A percentile compares a stretch with the other conserved stretches of the same genome.
phyloP scores from a whole-genome alignment of 2,797 vertebrate genomes.

The Paramormyrops hopkinsi region DNA sequence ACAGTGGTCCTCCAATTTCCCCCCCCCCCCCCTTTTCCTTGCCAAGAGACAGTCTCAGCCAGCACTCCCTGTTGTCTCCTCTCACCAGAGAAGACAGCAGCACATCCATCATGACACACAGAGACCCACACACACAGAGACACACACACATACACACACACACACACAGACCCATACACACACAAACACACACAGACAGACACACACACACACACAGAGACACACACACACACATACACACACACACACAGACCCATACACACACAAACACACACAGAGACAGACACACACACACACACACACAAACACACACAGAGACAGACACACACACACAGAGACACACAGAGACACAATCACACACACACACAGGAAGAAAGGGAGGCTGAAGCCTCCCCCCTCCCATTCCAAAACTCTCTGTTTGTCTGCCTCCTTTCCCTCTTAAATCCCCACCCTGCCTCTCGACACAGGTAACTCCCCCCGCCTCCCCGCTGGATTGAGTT shows the following conservation, averaged over 20 bases:
- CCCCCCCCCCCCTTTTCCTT: not conserved
- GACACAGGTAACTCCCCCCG: not conserved
- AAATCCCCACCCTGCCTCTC: not conserved
- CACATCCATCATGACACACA: conserved; percentile 2
- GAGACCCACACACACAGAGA: not conserved
- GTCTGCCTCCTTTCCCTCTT: not conserved
- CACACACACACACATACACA: no score
- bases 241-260: not conserved
- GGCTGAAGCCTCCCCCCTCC: not conserved
- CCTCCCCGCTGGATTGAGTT: not conserved
- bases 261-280: not conserved
- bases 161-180: not conserved
- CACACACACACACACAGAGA: no score
- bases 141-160: not conserved
- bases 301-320: not conserved
- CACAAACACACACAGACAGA: not conserved
- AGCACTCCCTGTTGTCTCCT: conserved; percentile 9
- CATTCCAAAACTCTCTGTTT: not conserved
- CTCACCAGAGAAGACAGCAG: not conserved
- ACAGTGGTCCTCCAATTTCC: not conserved
- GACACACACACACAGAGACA: not conserved
- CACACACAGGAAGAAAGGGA: not conserved
- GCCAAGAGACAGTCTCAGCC: conserved; percentile 1
- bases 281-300: no score
- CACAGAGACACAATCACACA: not conserved